Conservation (phyloP, 1,140 invertebrate species). For the Cryptotermes secundus region DNA sequence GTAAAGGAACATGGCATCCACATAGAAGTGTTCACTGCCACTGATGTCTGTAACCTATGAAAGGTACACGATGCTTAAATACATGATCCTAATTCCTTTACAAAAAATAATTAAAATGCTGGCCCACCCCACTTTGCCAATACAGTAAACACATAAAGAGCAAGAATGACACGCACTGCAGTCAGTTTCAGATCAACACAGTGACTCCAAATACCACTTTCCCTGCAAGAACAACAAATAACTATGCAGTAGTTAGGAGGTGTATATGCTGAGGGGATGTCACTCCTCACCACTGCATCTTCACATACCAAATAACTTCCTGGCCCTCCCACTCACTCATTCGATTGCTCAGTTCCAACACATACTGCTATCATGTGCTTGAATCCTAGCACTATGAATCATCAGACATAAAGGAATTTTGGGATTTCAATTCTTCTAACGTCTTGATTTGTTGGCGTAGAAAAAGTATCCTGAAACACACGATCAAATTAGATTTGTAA, state of each 20-base stretch:
- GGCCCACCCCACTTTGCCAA: constrained; percentile 32
- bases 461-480: constrained; percentile 78
- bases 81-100: constrained; percentile 13
- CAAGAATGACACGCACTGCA: constrained; percentile 34
- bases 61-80: constrained; percentile 7
- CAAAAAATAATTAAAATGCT: constrained; percentile 33
- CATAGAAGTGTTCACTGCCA: constrained; percentile 3
- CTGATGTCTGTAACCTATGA: neutral
- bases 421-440: constrained; percentile 87
- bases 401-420: constrained; percentile 87
- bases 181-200: neutral
- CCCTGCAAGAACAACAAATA: constrained; percentile 36
- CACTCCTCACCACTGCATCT: constrained; percentile 23
- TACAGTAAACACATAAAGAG: constrained; percentile 35
- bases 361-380: neutral
- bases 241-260: constrained; percentile 33
- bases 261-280: constrained; percentile 19
- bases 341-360: neutral
- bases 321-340: neutral
- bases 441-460: constrained; percentile 85
- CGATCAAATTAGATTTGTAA: constrained; percentile 35
- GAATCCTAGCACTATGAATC: constrained; percentile 56
- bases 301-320: neutral
- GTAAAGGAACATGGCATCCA: constrained; percentile 30
- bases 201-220: constrained; percentile 25